Base-by-base conservation (phyloP, 2,888 invertebrate genomes). In the Nomada fabriciana region DNA sequence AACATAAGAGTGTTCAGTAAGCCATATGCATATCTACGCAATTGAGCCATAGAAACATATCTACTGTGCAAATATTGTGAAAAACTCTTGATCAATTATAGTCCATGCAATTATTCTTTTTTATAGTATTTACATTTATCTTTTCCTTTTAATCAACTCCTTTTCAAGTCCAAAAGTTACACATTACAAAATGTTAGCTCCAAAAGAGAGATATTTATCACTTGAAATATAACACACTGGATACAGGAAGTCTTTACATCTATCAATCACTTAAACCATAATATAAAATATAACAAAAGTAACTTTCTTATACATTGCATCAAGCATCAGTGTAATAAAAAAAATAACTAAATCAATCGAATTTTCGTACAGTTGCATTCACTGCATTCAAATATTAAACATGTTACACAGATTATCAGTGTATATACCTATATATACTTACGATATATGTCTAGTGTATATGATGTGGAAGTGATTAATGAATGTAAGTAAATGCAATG, bases 391-490 rank as follows among this genome's bases (percentile, higher is more conserved):
- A 50, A 75, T 47, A 64, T 36, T 50, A 29, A 78, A 60, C 4
- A 61, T 55, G 25, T 47, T 63, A 59, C 53, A 57, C 1, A 69
- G 69, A 57, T 61, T 59, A 67, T 43, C 42, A 68, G 23, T 71
- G 73, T 23, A 36, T 72, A 63, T 73, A 76, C 15, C 18, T 72
- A 63, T 73, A 59, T 73, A 86, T 88, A 89, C 90, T 86, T 89
- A 89, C 88, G 86, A 89, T 64, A 80, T 53, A 70, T 36, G 36
- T 74, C 86, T 85, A 86, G 82, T 88, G 84, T 87, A 88, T 81
- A 71, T 86, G 80, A 85, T 84, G 86, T 82, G 76, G 76, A 76
- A 64, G 68, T 80, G 80, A 71, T 71, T 42, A 86, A 78, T 86
- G 79, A 80, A 64, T 82, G 73, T 67, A 81, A 64, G 64, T 70